phyloP scores from a whole-genome alignment of 2,888 invertebrate species.

The Hypomecis punctinalis region DNA sequence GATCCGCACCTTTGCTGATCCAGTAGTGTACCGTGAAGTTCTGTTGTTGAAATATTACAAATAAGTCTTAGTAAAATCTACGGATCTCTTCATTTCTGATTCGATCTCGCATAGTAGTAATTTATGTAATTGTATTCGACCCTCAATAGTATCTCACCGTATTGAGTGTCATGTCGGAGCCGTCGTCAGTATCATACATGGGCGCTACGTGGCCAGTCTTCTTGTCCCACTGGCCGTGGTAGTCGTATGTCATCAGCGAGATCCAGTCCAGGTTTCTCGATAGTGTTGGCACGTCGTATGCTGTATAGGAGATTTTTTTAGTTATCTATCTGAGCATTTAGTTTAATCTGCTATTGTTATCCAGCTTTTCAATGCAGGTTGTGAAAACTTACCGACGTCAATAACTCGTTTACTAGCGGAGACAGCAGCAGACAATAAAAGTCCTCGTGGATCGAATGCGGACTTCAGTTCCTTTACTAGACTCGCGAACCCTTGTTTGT shows the following conservation, averaged over 20 bases:
- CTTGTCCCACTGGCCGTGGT: slow-evolving; percentile 96
- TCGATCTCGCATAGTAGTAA: background rate
- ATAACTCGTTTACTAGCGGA: slow-evolving; percentile 94
- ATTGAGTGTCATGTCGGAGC: slow-evolving; percentile 91
- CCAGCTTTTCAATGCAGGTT: no score
- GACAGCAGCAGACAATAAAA: slow-evolving; percentile 92
- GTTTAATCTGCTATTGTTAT: no score
- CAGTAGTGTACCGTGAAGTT: slow-evolving; percentile 96
- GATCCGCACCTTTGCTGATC: slow-evolving; percentile 92
- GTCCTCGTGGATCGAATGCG: slow-evolving; percentile 89
- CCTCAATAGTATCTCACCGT: slow-evolving; percentile 66
- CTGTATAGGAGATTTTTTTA: slow-evolving; percentile 48
- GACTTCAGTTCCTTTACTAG: slow-evolving; percentile 90
- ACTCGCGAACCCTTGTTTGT: slow-evolving; percentile 91
- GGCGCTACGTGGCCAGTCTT: slow-evolving; percentile 96
- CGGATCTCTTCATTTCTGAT: no score
- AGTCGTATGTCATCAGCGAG: slow-evolving; percentile 96
- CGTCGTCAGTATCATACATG: slow-evolving; percentile 91
- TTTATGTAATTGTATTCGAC: no score
- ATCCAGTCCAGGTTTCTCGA: slow-evolving; percentile 94
- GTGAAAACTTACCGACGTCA: slow-evolving; percentile 86
- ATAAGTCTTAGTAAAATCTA: no score
- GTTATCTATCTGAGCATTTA: no score
- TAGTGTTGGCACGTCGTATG: slow-evolving; percentile 91
- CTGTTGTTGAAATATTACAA: slow-evolving; percentile 63